Evolutionary conservation across 2,113 vertebrate genomes (phyloP), one percentile per base, ranked within the genome.

Genomic region (Colistium nudipinnis): DNA sequence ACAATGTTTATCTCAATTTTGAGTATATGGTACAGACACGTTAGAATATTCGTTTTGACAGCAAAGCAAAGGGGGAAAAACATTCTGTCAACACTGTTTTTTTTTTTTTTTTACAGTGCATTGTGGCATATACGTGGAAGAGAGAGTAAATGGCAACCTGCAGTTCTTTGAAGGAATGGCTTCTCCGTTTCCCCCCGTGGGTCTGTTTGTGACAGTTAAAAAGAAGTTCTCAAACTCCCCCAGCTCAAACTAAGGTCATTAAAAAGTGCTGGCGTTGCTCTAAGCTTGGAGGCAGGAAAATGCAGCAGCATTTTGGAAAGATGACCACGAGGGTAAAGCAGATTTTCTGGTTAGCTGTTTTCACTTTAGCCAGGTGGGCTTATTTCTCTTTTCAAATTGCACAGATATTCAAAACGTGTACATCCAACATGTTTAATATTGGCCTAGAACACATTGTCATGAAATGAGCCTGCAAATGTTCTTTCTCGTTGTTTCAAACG

Each of bases 241-340:
- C 28, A 53, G 66, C 19, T 77, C 65, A 74, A 81, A 67, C 79
- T 76, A 30, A 63, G 70, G 76, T 79, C 81, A 79, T 86, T 80
- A 82, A 80, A 83, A 83, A 68, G 59, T 75, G 64, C 17, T 74
- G 57, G 44, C 51, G 77, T 77, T 43, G 51, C 70, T 70, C 20
- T 1, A 20, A 74, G 77, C 54, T 81, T 31, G 43, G 43, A 74
- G 59, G 60, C 51, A 76, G 36, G 62, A 57, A 62, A 69, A 66
- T 66, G 43, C 22, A 31, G 52, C 48, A 48, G 71, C 54, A 60
- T 82, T 70, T 62, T 67, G 33, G 60, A 84, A 68, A 51, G 41
- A 73, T 57, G 20, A 49, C 52, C 63, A n/a, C 28, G 20, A 38
- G 6, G 43, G 28, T 14, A 44, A 47, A 85, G 67, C 36, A 16